Base-by-base conservation (phyloP, 2,888 invertebrate genomes). In the Synergus umbraculus region DNA sequence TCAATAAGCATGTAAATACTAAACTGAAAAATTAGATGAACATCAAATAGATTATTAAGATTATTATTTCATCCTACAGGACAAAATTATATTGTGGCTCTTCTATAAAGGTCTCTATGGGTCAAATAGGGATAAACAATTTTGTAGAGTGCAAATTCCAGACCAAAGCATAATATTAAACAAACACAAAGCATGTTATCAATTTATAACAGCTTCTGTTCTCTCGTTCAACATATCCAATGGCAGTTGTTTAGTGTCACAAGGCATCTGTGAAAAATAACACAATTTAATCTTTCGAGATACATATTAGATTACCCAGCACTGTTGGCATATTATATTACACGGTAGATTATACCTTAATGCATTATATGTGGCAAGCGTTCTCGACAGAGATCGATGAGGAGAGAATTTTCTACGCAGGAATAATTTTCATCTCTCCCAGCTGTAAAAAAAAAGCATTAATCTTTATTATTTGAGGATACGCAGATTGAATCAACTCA, bases 361-460 rank as follows among this genome's bases (percentile, higher is more conserved):
- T 73, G 73, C 54, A 73, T 54, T 73, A 73, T 73, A 54, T 73
- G 73, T 73, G 73, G 37, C 54, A 54, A 73, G 73, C 54, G n/a
- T 12, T 18, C 54, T 41, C 41, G 73, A 73, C 73, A 73, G 73
- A 73, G 73, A 73, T 73, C 54, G 73, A 73, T 73, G 54, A 12
- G 54, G 37, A 54, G 54, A 54, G 49, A 73, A 54, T 73, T 37
- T 73, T 1, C 12, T 37, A 15, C 37, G 4, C 37, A 73, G 37
- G 54, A 18, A 73, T 73, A 54, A 73, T 54, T 73, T 44, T 2
- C 54, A 73, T 54, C 41, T 41, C 54, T 54, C 37, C 54, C 37
- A n/a, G 18, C 22, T 46, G 22, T 44, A 37, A 49, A 37, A 37
- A 69, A 54, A 37, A 73, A 22, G 37, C 54, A 73, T 73, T 73